phyloP scores from a whole-genome alignment of 2,113 vertebrate genomes.

The Mesoclemmys tuberculata region DNA sequence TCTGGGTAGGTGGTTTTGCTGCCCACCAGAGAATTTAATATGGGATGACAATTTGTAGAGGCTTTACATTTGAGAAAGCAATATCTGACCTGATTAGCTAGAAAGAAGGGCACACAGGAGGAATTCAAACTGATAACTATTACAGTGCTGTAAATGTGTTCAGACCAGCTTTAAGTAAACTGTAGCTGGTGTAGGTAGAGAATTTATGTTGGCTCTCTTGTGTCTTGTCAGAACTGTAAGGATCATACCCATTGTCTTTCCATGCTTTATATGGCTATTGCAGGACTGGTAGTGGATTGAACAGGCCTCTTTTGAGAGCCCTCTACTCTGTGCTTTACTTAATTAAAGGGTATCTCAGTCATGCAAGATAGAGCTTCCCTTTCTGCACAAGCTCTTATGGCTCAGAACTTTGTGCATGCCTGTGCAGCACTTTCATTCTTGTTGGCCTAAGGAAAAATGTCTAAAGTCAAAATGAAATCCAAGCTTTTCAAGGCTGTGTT shows the following conservation, averaged over 20 bases:
- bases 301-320: not conserved
- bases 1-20: not conserved
- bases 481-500: not conserved
- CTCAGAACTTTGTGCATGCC: not conserved
- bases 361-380: not conserved
- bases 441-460: not conserved
- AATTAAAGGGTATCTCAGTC: not conserved
- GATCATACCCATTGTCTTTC: not conserved
- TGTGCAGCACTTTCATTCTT: not conserved
- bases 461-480: not conserved
- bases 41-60: not conserved
- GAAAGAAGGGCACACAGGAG: not conserved
- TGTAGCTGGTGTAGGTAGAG: not conserved
- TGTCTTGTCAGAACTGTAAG: not conserved
- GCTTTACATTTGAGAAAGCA: not conserved
- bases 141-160: not conserved
- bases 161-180: not conserved
- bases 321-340: not conserved
- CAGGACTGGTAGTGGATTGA: not conserved
- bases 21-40: not conserved
- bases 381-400: not conserved
- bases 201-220: not conserved
- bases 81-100: not conserved
- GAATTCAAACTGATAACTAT: not conserved
- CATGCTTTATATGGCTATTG: not conserved